Evolutionary conservation across 2,888 invertebrate genomes (phyloP), one percentile per base, ranked within the genome.

Genomic region (Ceraclea dissimilis): DNA sequence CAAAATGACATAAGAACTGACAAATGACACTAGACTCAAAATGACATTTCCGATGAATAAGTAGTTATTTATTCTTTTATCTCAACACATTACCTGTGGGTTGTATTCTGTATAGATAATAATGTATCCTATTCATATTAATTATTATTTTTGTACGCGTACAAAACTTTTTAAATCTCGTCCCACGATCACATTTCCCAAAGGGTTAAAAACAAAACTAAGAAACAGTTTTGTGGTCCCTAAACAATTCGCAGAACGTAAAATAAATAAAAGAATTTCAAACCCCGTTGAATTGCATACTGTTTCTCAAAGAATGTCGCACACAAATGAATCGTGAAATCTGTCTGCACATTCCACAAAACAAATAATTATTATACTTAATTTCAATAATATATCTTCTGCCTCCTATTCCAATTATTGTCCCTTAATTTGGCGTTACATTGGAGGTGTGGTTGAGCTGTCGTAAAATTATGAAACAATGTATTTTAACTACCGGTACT

Each of bases 21-120:
- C 39, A 39, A 39, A 39, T 39, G 39, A 39, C 39, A 39, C 39
- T 39, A 39, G 39, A 39, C 16, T 39, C 39, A 39, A 39, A n/a
- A 39, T 13, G 39, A 39, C 39, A 39, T 13, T 8, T 39, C 39
- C 39, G 39, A n/a, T 39, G 39, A 39, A 39, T 39, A 39, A 39
- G 39, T 13, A 39, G 16, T 39, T 39, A 39, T 39, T 39, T 39
- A 39, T 39, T 39, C 39, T 39, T 39, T 39, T 39, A 26, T 26
- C 26, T 26, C 26, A 26, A 4, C 26, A 26, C 26, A 26, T n/a
- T 39, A 39, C 39, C 39, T 39, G 39, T 39, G 39, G 39, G 39
- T 16, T 16, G 39, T 4, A 13, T 16, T 13, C 39, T n/a, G 2
- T 4, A 39, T n/a, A n/a, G 8, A 39, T 39, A n/a, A 39, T 39